phyloP scores from a whole-genome alignment of 1,140 invertebrate species.

The Periplaneta americana region DNA sequence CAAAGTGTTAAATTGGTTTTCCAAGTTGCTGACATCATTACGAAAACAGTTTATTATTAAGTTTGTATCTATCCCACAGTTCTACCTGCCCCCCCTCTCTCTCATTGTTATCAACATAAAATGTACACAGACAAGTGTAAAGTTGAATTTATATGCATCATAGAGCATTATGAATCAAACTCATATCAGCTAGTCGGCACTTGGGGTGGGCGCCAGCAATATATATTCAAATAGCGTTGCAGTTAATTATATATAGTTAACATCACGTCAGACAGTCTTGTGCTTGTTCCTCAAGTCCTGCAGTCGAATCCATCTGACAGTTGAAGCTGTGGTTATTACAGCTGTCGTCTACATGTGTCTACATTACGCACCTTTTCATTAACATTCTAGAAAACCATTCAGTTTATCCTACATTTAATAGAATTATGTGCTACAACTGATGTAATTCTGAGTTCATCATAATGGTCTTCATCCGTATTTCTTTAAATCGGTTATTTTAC shows the following conservation, averaged over 20 bases:
- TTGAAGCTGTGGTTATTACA: no score
- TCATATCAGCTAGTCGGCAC: not conserved
- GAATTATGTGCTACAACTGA: no score
- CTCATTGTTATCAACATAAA: not conserved
- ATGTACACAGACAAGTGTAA: not conserved
- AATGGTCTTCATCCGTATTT: no score
- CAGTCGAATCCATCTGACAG: no score
- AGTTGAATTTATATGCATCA: not conserved
- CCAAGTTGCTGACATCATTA: constrained; percentile 3
- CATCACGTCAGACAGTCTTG: no score
- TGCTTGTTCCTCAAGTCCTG: no score
- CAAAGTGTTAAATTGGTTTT: constrained; percentile 7
- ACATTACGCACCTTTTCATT: no score
- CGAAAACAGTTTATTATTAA: constrained; percentile 3
- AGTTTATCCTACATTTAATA: no score
- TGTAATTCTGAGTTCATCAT: no score
- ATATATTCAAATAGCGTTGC: not conserved
- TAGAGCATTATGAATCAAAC: not conserved
- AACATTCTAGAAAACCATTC: no score
- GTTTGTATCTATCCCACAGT: not conserved
- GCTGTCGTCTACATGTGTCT: no score
- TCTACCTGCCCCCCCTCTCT: not conserved
- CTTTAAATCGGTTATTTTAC: no score
- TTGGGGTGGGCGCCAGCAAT: not conserved
- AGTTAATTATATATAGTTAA: not conserved